phyloP scores from a whole-genome alignment of 2,113 vertebrate species.

The Genyomyrus donnyi region DNA sequence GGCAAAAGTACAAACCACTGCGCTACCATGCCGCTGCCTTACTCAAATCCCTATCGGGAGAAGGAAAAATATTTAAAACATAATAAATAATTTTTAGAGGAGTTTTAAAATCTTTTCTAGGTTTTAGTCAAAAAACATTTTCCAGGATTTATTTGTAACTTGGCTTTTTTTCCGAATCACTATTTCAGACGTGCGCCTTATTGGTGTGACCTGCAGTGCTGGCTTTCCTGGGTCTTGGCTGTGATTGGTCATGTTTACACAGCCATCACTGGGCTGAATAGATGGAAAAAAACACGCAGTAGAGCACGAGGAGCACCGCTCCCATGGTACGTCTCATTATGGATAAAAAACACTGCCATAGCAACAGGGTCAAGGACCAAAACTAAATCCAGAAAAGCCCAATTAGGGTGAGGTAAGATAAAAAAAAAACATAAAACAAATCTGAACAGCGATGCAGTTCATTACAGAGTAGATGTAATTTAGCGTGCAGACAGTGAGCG shows the following conservation, averaged over 20 bases:
- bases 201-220: background rate
- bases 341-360: background rate
- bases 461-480: background rate
- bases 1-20: background rate
- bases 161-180: background rate
- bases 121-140: background rate
- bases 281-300: background rate
- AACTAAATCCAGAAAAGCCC: background rate
- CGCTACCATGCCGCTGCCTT: fast-evolving
- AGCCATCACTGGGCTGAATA: background rate
- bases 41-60: background rate
- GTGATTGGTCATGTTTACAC: background rate
- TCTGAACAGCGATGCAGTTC: background rate
- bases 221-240: background rate
- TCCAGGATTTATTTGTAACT: background rate
- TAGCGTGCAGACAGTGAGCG: background rate
- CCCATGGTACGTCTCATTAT: background rate
- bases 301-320: background rate
- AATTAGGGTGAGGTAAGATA: slow-evolving; percentile 11
- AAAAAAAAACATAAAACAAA: background rate
- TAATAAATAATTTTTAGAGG: background rate
- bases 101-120: background rate
- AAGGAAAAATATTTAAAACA: background rate
- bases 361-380: slow-evolving; percentile 17
- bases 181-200: background rate